These are phyloP conservation scores for Lamprologus callipterus DNA, from an alignment of 2,113 vertebrate genomes.

Conservation along the genomic window DNA sequence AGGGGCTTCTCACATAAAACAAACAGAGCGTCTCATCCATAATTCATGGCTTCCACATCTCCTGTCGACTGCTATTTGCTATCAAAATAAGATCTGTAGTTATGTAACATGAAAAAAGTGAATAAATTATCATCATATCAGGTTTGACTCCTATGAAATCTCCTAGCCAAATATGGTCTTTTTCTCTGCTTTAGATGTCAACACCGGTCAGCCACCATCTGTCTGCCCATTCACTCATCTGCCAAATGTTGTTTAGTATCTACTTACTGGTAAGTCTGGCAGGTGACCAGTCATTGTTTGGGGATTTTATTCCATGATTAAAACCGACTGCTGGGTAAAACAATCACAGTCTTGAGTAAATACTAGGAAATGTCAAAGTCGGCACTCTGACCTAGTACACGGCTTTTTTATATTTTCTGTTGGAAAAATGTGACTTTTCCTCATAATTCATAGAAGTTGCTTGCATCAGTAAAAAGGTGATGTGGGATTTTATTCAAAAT, in stretches of 20 bases:
- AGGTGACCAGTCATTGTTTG: constrained; percentile 41
- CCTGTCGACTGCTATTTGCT: constrained; percentile 2
- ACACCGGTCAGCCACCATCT: constrained; percentile 33
- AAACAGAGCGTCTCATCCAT: constrained; percentile 32
- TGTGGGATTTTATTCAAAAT: background rate
- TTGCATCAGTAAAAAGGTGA: background rate
- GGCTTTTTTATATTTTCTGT: background rate
- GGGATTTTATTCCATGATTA: constrained; percentile 8
- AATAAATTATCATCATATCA: background rate
- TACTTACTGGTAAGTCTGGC: constrained; percentile 30
- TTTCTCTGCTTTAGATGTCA: constrained; percentile 1
- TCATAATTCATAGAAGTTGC: background rate
- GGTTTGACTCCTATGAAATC: constrained; percentile 1
- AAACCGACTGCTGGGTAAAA: background rate
- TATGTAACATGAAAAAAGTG: background rate
- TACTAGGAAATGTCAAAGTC: background rate
- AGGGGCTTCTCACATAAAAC: constrained; percentile 1
- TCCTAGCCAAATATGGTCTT: background rate
- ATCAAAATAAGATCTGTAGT: background rate
- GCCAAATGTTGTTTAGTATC: constrained; percentile 27
- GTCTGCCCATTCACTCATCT: constrained; percentile 10
- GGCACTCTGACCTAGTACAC: background rate
- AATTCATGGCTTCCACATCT: constrained; percentile 25
- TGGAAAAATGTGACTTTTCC: background rate
- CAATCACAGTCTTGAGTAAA: background rate